Evolutionary conservation across 2,888 invertebrate genomes (phyloP), one percentile per base, ranked within the genome.

Genomic region (Abrostola tripartita): DNA sequence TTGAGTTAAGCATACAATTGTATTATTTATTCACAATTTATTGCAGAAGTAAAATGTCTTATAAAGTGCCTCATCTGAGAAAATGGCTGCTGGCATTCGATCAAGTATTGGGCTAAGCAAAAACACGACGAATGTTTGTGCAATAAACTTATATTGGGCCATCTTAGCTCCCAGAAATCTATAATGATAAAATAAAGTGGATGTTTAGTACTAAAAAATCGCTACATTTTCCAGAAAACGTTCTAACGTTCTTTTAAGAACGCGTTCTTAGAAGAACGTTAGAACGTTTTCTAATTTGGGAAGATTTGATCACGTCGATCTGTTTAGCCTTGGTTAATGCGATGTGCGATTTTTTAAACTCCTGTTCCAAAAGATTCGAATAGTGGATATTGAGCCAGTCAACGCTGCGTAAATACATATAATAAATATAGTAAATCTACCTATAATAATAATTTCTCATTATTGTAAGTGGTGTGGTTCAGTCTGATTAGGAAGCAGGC

Each of bases 101-200:
- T 82, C 82, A 84, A 84, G 78, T 76, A 79, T 71, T 67, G 66
- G 52, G 64, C 56, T 67, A 65, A 76, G 76, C 72, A 78, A 74
- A 81, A 80, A 73, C 58, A 71, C 57, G 64, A 69, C 60, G 61
- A 72, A 68, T 70, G 65, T 57, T 61, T 47, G 51, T 65, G 68
- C 55, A 72, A 75, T 81, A 74, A 75, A 78, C 52, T 72, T 66
- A 65, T 78, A 78, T 69, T 71, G 61, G 58, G 52, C 40, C 60
- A 58, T 57, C 41, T 24, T 50, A 53, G 56, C 37, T 63, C 52
- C 12, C 12, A 49, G 47, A 51, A 56, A 65, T 49, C 51, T 11
- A 60, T 14, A 24, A 60, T 24, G 11, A 59, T 61, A 42, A 57
- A 65, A 67, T 65, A 65, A 63, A 64, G 11, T 2, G 38, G 6